These are phyloP conservation scores for Chaetoderma sp. DNA, from an alignment of 2,888 invertebrate genomes.

Conservation along the genomic window DNA sequence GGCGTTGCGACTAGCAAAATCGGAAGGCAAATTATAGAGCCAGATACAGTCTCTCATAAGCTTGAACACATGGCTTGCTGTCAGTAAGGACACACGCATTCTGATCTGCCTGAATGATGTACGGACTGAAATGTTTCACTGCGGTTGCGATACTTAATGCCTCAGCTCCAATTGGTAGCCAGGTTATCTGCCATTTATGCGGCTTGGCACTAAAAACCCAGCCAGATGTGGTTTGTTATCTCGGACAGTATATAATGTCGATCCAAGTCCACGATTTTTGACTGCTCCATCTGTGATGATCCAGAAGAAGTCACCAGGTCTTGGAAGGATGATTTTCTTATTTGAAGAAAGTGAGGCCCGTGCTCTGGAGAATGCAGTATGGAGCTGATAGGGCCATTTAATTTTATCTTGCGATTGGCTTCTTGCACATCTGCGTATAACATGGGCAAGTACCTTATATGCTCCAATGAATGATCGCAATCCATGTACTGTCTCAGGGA, in stretches of 20 bases:
- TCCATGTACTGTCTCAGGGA: conserved; percentile 25
- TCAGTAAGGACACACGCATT: conserved; percentile 37
- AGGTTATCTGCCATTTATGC: conserved; percentile 31
- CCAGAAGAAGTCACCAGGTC: conserved; percentile 20
- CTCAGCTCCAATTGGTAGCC: conserved; percentile 46
- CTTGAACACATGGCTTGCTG: conserved; percentile 42
- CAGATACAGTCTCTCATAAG: conserved; percentile 38
- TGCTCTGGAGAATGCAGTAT: conserved; percentile 17
- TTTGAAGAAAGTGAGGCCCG: conserved; percentile 12
- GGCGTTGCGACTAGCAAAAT: conserved; percentile 37
- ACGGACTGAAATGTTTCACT: conserved; percentile 42
- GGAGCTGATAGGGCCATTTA: conserved; percentile 27
- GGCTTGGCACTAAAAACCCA: conserved; percentile 21
- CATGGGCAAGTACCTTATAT: conserved; percentile 32
- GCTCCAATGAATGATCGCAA: conserved; percentile 33
- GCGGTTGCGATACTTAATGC: conserved; percentile 37
- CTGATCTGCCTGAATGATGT: conserved; percentile 36
- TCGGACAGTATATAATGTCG: conserved; percentile 14
- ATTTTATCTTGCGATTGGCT: conserved; percentile 28
- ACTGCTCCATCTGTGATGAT: conserved; percentile 21
- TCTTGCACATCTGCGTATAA: conserved; percentile 27
- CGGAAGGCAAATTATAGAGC: conserved; percentile 36
- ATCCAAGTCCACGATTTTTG: conserved; percentile 7
- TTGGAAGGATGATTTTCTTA: conserved; percentile 16
- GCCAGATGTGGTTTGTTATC: conserved; percentile 8